Evolutionary conservation across 2,113 vertebrate genomes (phyloP).

Genomic region (Ammodytes marinus): DNA sequence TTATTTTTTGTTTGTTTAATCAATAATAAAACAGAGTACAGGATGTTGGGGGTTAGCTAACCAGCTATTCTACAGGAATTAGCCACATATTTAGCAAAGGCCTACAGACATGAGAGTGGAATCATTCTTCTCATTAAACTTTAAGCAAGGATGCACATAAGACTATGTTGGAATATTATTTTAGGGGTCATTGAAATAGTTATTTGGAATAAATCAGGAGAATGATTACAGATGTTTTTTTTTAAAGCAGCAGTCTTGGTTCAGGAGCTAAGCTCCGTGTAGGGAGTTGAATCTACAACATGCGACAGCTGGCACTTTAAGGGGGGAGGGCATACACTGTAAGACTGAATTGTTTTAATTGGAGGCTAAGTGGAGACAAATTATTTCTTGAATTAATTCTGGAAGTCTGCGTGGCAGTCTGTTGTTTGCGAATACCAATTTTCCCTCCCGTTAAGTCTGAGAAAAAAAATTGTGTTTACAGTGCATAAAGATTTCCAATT

Average conservation of each 20-base stretch:
- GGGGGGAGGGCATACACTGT: slow-evolving; percentile 25
- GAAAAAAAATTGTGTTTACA: slow-evolving; percentile 59
- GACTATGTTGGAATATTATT: neutral
- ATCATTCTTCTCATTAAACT: neutral
- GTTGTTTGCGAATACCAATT: slow-evolving; percentile 59
- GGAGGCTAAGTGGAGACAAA: slow-evolving; percentile 45
- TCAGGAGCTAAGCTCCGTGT: neutral
- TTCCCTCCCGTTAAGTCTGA: slow-evolving; percentile 51
- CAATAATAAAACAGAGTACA: neutral
- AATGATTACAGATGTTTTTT: neutral
- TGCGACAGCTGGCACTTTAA: slow-evolving; percentile 29
- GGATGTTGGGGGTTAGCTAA: neutral
- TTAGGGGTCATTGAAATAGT: neutral
- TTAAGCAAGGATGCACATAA: neutral
- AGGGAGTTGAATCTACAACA: neutral
- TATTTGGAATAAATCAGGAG: neutral
- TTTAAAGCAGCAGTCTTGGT: slow-evolving; percentile 16
- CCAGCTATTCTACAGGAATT: neutral
- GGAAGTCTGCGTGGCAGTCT: slow-evolving; percentile 29
- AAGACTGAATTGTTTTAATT: slow-evolving; percentile 60
- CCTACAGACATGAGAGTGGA: neutral
- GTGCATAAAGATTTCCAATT: slow-evolving; percentile 55
- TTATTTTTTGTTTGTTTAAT: neutral
- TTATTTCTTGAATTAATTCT: slow-evolving; percentile 52
- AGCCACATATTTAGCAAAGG: neutral